Evolutionary conservation across 2,888 invertebrate species (phyloP), one percentile per base, ranked within the genome.

Genomic region (Drosophila paracracens): DNA sequence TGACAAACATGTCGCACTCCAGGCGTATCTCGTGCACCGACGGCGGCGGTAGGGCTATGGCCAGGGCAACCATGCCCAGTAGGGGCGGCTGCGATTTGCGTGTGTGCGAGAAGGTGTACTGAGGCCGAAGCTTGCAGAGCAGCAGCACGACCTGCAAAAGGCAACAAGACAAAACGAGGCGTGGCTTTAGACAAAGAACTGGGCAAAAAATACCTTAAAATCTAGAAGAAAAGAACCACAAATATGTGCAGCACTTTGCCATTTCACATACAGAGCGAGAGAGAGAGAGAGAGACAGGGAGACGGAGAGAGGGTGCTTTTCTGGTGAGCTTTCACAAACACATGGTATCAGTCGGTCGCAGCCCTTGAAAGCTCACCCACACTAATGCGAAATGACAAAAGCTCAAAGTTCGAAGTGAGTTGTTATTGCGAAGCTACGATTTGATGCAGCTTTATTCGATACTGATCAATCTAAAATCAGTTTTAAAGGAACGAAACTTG

Each of bases 1-100:
- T 99, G 89, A 99, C 99, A 94, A 99, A 99, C 97, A 98, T 98
- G 92, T 98, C 98, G 63, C 97, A 96, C 93, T 99, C 99, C 87
- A 99, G 94, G 85, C 98, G 95, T 88, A 99, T 98, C 94, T 99
- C 99, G 92, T 99, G 98, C 79, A 99, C 98, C 79, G 98, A 98
- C 16, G 99, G 99, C 16, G 99, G 99, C 53, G 99, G 99, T 81
- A 99, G 94, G 13, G 99, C 99, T 84, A 99, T 98, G 81, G 99
- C 99, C 88, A 99, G 93, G 6, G 97, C 99, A 68, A 99, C 98
- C 97, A 99, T 97, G 31, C 99, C 99, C 85, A 99, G 94, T 36
- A 98, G 94, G 10, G 97, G 96, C 18, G 98, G 97, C 60, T 97
- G 96, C 0, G 97, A 95, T 94, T 98, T 98, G 90, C 98, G 95